These are phyloP conservation scores for Antheraea yamamai DNA, from an alignment of 2,888 invertebrate species.

Conservation along the genomic window DNA sequence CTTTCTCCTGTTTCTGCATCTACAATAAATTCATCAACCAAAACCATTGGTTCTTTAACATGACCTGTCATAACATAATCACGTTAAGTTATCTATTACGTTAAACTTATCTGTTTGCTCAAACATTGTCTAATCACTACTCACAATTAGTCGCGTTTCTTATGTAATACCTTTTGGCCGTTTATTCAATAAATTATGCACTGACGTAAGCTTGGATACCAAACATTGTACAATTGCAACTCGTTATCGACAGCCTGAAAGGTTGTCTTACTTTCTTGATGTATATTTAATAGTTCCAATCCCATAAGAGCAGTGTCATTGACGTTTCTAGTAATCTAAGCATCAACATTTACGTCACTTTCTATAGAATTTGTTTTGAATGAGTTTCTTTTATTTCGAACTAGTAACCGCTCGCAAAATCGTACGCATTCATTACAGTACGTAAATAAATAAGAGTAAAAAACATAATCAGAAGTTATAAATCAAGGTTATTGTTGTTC, in stretches of 20 bases:
- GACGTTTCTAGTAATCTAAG: not conserved
- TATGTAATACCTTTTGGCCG: conserved; percentile 44
- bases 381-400: not conserved
- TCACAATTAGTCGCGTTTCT: conserved; percentile 44
- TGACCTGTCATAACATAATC: conserved; percentile 25
- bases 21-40: not conserved
- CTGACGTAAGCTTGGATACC: conserved; percentile 35
- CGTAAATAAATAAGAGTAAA: too few species aligned
- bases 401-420: too few species aligned
- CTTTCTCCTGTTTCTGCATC: not conserved
- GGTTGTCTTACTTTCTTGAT: conserved; percentile 21
- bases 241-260: conserved; percentile 17
- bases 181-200: conserved; percentile 31
- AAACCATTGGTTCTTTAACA: not conserved
- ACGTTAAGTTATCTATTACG: conserved; percentile 13
- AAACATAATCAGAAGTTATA: too few species aligned
- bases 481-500: too few species aligned
- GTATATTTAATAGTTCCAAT: conserved; percentile 26
- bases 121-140: conserved; percentile 49
- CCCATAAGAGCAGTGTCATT: conserved; percentile 16
- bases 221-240: conserved; percentile 28
- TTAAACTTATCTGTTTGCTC: conserved; percentile 24
- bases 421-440: too few species aligned
- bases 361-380: conserved; percentile 1
- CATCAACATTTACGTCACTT: conserved; percentile 1